Percentiles rank a stretch among this genome's conserved stretches.
These are phyloP conservation scores for Craniophora ligustri DNA, from an alignment of 2,888 invertebrate species.

Conservation along the genomic window DNA sequence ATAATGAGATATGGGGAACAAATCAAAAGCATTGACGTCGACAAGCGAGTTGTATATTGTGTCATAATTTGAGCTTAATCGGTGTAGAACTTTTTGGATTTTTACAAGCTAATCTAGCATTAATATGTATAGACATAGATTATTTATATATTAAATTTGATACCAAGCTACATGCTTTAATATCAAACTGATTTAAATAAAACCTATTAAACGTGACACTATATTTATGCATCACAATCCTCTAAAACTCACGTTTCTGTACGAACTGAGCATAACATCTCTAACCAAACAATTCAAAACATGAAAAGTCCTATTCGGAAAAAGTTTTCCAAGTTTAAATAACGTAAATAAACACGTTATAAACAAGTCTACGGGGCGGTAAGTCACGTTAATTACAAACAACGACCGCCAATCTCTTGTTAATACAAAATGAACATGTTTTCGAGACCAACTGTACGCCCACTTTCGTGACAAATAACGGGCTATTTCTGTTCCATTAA, in stretches of 20 bases:
- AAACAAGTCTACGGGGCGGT: conserved; percentile 61
- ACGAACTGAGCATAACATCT: conserved; percentile 6
- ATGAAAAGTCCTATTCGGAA: background rate
- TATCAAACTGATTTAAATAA: too few species aligned
- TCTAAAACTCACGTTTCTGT: conserved; percentile 1
- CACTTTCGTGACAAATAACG: conserved; percentile 55
- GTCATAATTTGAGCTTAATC: too few species aligned
- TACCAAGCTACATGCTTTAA: too few species aligned
- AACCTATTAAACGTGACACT: too few species aligned
- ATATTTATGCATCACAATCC: background rate
- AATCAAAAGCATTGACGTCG: too few species aligned
- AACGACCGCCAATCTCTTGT: conserved; percentile 59
- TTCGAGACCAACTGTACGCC: conserved; percentile 46
- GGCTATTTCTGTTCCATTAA: conserved; percentile 23
- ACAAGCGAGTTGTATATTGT: too few species aligned
- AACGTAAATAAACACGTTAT: conserved; percentile 60
- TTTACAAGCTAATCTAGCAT: too few species aligned
- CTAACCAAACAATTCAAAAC: conserved; percentile 1
- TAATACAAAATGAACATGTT: conserved; percentile 63
- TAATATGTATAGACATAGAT: too few species aligned
- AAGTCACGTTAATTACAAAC: conserved; percentile 60
- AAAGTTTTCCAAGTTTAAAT: conserved; percentile 27
- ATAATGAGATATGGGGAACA: too few species aligned
- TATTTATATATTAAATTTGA: too few species aligned
- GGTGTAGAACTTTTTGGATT: too few species aligned